Base-by-base conservation (phyloP, 2,113 vertebrate genomes). In the Mastomys coucha region DNA sequence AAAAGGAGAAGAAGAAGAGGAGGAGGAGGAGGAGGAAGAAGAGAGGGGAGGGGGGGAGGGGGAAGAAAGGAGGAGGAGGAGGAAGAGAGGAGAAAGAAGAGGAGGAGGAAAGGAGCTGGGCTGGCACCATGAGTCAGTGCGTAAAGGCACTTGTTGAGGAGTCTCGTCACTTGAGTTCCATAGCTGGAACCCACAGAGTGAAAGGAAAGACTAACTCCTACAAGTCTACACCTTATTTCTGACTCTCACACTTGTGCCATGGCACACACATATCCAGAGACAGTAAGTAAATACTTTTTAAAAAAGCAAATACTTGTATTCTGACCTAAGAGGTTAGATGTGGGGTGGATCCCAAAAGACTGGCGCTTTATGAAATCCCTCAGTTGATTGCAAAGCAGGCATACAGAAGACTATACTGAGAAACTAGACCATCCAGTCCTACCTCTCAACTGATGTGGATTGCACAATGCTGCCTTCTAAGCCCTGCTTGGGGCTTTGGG, bases 61-160 rank as follows among this genome's bases (percentile, higher is more conserved):
- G 45, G 45, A 45, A 5, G 5, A 45, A 5, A 45, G 45, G 45
- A 5, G 45, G 45, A 45, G 45, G 5, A 45, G 45, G 16, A 28
- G 5, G 7, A 2, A 72, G 7, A 4, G 7, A 76, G 24, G 45
- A 45, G 5, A 3, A 28, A 26, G 45, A 6, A 16, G 12, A 16
- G 2, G 8, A 7, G n/a, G 17, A 4, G 7, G 49, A 6, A 1
- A 7, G 19, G 16, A 0, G 2, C 22, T 7, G 56, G 8, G n/a
- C n/a, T 65, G 26, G 13, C 60, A 67, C 45, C 26, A 19, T 45
- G 58, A 31, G 12, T 42, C 22, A 39, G 12, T 16, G 7, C 36
- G 36, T 8, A 84, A 58, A 63, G 39, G 39, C 39, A 65, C 16
- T 31, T 65, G 58, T 28, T 65, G n/a, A 22, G 9, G 28, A 65